Evolutionary conservation across 2,888 invertebrate genomes (phyloP), one percentile per base, ranked within the genome.

Genomic region (Oasisia sp.): DNA sequence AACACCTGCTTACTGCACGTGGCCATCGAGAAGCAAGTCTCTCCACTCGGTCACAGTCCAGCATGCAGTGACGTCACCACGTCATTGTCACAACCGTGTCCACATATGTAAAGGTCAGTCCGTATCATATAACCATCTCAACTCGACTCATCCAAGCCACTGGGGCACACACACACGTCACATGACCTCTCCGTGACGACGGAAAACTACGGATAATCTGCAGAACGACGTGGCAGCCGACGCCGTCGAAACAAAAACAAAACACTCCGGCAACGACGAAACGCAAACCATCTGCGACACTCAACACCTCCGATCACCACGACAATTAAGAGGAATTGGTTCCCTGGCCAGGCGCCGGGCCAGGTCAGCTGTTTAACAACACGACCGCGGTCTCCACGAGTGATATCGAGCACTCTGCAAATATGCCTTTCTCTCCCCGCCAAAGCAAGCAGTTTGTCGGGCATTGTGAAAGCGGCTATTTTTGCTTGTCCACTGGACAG

Each of bases 321-420:
- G 74, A 74, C 74, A 74, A 74, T 74, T 74, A 74, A n/a, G 74
- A 74, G 74, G 27, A n/a, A 74, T 74, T 27, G 27, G 27, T 74
- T 74, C 27, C 74, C 19, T 27, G 74, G 27, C 74, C 74, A 74
- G n/a, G 27, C 14, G 74, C n/a, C 27, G 27, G 74, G n/a, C 74
- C 27, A 27, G 74, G n/a, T 27, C 27, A 27, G 27, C 74, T 74
- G 74, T 74, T 74, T 74, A 74, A 74, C 74, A 74, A 74, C 74
- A 74, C n/a, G 74, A n/a, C n/a, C 74, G 27, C n/a, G 74, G 74
- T 74, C 74, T 74, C 74, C 74, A 74, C n/a, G 74, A 74, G 74
- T 74, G 74, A 74, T n/a, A 74, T n/a, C 27, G 19, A 74, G n/a
- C 74, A 27, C 27, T 74, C 74, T 5, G n/a, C 74, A 74, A 74